These are phyloP conservation scores for Popillia japonica DNA, from an alignment of 1,140 invertebrate genomes.

Conservation along the genomic window DNA sequence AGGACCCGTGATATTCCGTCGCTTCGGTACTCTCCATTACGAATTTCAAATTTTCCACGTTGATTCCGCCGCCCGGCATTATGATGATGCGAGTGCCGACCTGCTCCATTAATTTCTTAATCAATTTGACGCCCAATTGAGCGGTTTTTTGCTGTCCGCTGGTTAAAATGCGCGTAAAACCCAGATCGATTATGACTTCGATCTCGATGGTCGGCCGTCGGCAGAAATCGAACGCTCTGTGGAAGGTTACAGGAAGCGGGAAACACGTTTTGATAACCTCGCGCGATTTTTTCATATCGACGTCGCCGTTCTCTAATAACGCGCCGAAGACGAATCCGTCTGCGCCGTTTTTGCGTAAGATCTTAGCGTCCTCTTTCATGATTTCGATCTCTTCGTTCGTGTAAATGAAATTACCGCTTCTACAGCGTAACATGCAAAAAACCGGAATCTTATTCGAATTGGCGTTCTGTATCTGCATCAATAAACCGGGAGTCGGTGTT, in stretches of 20 bases:
- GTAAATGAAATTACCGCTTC: conserved; percentile 85
- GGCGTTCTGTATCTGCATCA: conserved; percentile 65
- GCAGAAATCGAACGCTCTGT: conserved; percentile 85
- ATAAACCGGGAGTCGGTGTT: conserved; percentile 78
- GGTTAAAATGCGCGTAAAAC: conserved; percentile 83
- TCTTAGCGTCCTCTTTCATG: conserved; percentile 74
- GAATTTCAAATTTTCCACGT: conserved; percentile 72
- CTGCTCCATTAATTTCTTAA: conserved; percentile 70
- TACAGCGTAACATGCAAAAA: conserved; percentile 85
- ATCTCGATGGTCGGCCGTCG: conserved; percentile 70
- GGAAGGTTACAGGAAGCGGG: conserved; percentile 81
- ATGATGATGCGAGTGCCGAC: conserved; percentile 72
- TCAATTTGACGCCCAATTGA: conserved; percentile 69
- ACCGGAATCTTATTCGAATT: conserved; percentile 66
- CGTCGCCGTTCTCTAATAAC: conserved; percentile 68
- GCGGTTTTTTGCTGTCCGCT: conserved; percentile 79
- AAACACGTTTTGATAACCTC: conserved; percentile 68
- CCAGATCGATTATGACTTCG: conserved; percentile 73
- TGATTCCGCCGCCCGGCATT: conserved; percentile 86
- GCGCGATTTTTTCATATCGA: conserved; percentile 74
- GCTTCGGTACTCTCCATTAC: conserved; percentile 71
- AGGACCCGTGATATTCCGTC: conserved; percentile 80
- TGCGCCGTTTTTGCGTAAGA: conserved; percentile 72
- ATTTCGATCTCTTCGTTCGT: conserved; percentile 75
- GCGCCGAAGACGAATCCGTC: conserved; percentile 93